Evolutionary conservation across 2,113 vertebrate species (phyloP).

Genomic region (Leptosomus discolor): DNA sequence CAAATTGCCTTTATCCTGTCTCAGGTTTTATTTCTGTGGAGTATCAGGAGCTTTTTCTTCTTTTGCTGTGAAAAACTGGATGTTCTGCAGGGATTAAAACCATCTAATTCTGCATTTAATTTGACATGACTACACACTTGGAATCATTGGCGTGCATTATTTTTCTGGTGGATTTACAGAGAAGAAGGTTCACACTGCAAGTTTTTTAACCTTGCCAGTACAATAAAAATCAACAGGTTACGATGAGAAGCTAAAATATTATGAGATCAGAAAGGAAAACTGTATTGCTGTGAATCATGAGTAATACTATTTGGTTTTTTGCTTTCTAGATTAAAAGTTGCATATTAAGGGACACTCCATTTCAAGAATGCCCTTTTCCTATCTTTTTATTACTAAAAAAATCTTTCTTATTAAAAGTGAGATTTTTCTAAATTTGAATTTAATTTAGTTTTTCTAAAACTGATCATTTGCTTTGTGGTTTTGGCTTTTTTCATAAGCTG

Average conservation of each 20-base stretch:
- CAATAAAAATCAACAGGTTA: conserved; percentile 25
- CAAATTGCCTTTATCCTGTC: conserved; percentile 22
- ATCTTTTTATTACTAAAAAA: neutral
- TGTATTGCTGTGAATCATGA: fast-evolving
- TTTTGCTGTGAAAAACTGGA: neutral
- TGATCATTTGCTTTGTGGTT: neutral
- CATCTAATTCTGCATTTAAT: conserved; percentile 4
- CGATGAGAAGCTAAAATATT: neutral
- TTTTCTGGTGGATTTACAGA: conserved; percentile 30
- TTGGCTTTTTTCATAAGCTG: neutral
- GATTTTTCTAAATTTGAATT: neutral
- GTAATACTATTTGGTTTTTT: neutral
- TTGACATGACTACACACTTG: neutral
- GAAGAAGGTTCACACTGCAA: neutral
- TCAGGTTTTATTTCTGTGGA: neutral
- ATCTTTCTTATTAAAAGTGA: neutral
- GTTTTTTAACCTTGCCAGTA: neutral
- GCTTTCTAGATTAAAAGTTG: neutral
- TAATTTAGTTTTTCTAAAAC: neutral
- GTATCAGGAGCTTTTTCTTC: neutral
- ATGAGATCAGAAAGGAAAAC: neutral
- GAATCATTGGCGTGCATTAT: neutral
- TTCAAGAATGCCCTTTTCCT: neutral
- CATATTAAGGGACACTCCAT: neutral
- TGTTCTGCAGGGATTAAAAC: neutral